Evolutionary conservation across 2,797 vertebrate species (phyloP).

Genomic region (Intellagama lesueurii): DNA sequence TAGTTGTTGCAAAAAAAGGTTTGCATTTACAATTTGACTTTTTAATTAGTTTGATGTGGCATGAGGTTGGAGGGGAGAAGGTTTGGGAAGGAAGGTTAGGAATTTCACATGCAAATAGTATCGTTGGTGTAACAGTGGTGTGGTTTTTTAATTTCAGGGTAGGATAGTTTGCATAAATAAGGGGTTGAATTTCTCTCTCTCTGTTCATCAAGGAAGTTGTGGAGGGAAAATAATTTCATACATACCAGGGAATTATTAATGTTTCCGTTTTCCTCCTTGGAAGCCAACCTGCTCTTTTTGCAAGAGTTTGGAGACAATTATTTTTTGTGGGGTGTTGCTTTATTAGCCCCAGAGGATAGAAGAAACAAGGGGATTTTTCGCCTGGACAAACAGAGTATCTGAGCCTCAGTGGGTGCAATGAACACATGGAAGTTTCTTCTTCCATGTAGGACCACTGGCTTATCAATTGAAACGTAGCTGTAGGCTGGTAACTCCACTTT

Average conservation of each 20-base stretch:
- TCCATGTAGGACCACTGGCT: background rate
- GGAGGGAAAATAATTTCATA: background rate
- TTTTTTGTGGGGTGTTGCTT: background rate
- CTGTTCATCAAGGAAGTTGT: background rate
- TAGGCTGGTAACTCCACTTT: background rate
- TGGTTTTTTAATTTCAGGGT: constrained; percentile 19
- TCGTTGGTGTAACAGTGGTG: background rate
- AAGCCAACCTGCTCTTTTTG: background rate
- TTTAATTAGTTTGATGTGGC: constrained; percentile 36
- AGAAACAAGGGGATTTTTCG: background rate
- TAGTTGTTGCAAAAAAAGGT: constrained; percentile 18
- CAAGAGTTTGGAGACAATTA: background rate
- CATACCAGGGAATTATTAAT: background rate
- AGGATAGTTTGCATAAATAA: constrained; percentile 23
- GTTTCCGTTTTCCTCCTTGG: background rate
- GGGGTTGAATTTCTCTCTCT: background rate
- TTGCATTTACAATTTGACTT: constrained; percentile 33
- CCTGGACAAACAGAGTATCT: too few relatives aligned
- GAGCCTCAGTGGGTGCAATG: background rate
- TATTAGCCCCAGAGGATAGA: background rate
- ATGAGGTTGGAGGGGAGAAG: background rate
- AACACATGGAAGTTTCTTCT: background rate
- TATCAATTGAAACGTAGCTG: background rate
- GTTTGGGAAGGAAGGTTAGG: background rate
- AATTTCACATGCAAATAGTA: background rate